phyloP scores from a whole-genome alignment of 2,797 vertebrate genomes.

The Huso huso region DNA sequence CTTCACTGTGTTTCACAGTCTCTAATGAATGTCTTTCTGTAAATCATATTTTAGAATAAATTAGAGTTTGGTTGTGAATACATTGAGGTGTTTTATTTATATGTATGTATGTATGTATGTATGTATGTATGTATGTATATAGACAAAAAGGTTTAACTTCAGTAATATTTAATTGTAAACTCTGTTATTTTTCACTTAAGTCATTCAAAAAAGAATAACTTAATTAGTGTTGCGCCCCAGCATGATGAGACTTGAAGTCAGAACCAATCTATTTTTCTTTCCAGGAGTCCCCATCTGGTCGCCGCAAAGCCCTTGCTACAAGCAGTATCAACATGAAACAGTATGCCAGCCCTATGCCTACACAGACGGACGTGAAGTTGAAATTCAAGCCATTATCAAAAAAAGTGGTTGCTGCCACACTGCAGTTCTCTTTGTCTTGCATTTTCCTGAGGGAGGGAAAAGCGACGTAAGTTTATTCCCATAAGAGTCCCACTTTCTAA shows the following conservation, averaged over 20 bases:
- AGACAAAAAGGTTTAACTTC: not conserved
- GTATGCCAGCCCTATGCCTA: constrained; percentile 97
- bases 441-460: constrained; percentile 97
- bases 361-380: constrained; percentile 95
- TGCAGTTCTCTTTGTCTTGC: constrained; percentile 96
- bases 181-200: not conserved
- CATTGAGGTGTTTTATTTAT: too few relatives aligned
- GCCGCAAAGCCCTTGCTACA: constrained; percentile 93
- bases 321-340: constrained; percentile 99
- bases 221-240: not conserved
- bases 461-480: constrained; percentile 81
- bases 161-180: not conserved
- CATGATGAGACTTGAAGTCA: not conserved
- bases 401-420: constrained; percentile 90
- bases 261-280: not conserved
- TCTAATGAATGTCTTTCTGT: too few relatives aligned
- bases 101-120: too few relatives aligned
- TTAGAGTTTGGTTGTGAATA: too few relatives aligned
- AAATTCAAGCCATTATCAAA: constrained; percentile 97
- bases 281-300: constrained; percentile 90
- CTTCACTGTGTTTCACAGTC: too few relatives aligned
- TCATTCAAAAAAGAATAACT: not conserved
- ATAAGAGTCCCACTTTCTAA: constrained; percentile 21
- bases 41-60: too few relatives aligned
- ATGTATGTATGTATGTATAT: too few relatives aligned